Conservation (phyloP, 2,888 invertebrate species). For the Chaetoderma sp. region DNA sequence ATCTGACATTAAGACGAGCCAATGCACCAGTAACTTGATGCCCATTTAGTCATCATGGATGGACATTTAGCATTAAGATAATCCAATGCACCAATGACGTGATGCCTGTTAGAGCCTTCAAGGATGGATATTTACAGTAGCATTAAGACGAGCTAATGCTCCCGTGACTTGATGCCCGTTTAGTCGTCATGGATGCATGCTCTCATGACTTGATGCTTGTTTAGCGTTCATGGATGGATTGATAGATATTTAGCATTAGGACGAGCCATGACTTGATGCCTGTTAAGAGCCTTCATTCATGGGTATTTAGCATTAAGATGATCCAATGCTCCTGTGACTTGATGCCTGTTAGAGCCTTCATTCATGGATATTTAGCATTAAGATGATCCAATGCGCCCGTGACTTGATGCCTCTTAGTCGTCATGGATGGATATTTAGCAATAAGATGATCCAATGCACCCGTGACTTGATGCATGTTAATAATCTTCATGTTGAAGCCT, state of each 20-base stretch:
- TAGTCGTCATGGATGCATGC: background rate
- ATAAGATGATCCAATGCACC: slow-evolving; percentile 85
- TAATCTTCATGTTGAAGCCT: no score
- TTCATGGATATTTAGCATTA: slow-evolving; percentile 88
- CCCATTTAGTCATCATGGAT: background rate
- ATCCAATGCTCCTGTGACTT: slow-evolving; percentile 72
- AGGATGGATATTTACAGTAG: no score
- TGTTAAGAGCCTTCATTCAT: no score
- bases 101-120: no score
- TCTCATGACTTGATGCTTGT: no score
- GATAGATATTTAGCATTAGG: no score
- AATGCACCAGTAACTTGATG: slow-evolving; percentile 62
- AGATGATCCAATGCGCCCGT: slow-evolving; percentile 77
- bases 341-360: no score
- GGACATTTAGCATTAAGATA: slow-evolving; percentile 87
- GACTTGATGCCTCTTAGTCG: slow-evolving; percentile 37
- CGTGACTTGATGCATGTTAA: no score
- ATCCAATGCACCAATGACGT: no score
- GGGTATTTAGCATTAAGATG: slow-evolving; percentile 88
- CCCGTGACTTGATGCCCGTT: slow-evolving; percentile 52
- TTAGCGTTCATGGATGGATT: no score
- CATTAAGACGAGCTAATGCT: slow-evolving; percentile 80
- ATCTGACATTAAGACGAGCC: slow-evolving; percentile 86
- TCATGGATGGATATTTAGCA: slow-evolving; percentile 78
- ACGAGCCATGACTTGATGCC: slow-evolving; percentile 74